phyloP scores from a whole-genome alignment of 2,797 vertebrate species.

The Menidia menidia region DNA sequence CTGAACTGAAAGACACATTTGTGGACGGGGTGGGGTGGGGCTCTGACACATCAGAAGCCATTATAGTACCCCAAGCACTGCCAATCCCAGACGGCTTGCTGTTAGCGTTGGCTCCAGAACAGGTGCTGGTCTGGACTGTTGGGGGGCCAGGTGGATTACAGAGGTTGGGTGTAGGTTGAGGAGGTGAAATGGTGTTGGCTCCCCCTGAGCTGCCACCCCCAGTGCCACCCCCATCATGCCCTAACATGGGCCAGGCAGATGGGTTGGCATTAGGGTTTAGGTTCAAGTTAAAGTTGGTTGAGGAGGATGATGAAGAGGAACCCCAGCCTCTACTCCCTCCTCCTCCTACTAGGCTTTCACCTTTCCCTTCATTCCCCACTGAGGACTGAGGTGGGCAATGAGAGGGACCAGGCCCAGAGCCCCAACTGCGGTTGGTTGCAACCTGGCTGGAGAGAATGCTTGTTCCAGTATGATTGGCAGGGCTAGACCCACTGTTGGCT shows the following conservation, averaged over 20 bases:
- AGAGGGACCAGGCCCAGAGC: slow-evolving; percentile 81
- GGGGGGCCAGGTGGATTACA: slow-evolving; percentile 73
- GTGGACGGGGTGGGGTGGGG: slow-evolving; percentile 91
- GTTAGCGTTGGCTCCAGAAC: slow-evolving; percentile 82
- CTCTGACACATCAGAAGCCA: slow-evolving; percentile 86
- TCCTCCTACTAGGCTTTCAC: slow-evolving; percentile 87
- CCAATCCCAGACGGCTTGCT: slow-evolving; percentile 91
- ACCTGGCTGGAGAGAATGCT: slow-evolving; percentile 88
- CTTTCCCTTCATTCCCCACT: slow-evolving; percentile 84
- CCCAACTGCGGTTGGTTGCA: slow-evolving; percentile 89
- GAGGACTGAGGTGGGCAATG: slow-evolving; percentile 77
- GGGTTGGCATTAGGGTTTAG: slow-evolving; percentile 98
- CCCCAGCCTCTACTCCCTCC: slow-evolving; percentile 88
- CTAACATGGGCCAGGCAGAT: slow-evolving; percentile 96
- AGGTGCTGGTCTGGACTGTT: slow-evolving; percentile 76
- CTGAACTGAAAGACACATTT: slow-evolving; percentile 98
- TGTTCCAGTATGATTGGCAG: slow-evolving; percentile 89
- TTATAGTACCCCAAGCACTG: slow-evolving; percentile 91
- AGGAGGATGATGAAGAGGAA: slow-evolving; percentile 90
- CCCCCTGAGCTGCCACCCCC: slow-evolving; percentile 93
- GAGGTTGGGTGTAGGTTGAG: slow-evolving; percentile 76
- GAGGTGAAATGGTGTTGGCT: slow-evolving; percentile 85
- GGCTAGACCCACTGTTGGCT: slow-evolving; percentile 76
- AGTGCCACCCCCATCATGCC: slow-evolving; percentile 90
- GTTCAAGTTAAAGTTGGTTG: slow-evolving; percentile 97